Percentiles rank a stretch among this genome's conserved stretches.
Evolutionary conservation across 2,113 vertebrate species (phyloP).

Genomic region (Monopterus albus): DNA sequence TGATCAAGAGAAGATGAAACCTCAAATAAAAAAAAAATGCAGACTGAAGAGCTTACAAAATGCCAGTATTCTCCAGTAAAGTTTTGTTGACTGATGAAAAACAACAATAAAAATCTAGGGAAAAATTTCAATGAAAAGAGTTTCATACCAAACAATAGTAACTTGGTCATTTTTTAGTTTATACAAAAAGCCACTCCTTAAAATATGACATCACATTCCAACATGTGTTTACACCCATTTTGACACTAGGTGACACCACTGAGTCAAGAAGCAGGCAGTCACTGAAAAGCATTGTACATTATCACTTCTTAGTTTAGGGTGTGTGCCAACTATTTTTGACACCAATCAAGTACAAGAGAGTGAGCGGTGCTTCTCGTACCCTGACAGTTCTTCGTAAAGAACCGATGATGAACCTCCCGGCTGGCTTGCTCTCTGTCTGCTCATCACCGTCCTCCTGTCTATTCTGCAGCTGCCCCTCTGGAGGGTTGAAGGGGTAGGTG

Average conservation of each 20-base stretch:
- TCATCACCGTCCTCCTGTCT: slow-evolving; percentile 13
- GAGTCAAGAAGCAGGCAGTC: neutral
- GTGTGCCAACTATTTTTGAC: neutral
- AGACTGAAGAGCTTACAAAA: too few relatives aligned
- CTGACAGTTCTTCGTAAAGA: slow-evolving; percentile 88
- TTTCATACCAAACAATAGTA: too few relatives aligned
- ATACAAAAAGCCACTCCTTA: neutral
- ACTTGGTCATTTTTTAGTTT: too few relatives aligned
- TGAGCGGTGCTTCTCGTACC: slow-evolving; percentile 86
- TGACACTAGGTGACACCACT: slow-evolving; percentile 59
- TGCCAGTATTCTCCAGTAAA: too few relatives aligned
- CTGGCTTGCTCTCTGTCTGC: neutral
- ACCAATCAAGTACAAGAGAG: neutral
- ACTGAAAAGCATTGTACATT: too few relatives aligned
- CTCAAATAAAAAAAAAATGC: too few relatives aligned
- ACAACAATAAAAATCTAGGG: too few relatives aligned
- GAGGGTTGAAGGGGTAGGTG: slow-evolving; percentile 74
- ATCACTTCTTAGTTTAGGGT: neutral
- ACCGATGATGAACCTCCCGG: slow-evolving; percentile 82
- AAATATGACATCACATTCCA: neutral
- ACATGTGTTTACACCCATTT: neutral
- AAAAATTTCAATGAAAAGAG: too few relatives aligned
- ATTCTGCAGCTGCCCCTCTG: slow-evolving; percentile 60
- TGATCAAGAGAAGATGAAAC: too few relatives aligned
- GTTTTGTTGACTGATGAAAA: too few relatives aligned